phyloP scores from a whole-genome alignment of 2,888 invertebrate genomes.

The Habroteleia sp. region DNA sequence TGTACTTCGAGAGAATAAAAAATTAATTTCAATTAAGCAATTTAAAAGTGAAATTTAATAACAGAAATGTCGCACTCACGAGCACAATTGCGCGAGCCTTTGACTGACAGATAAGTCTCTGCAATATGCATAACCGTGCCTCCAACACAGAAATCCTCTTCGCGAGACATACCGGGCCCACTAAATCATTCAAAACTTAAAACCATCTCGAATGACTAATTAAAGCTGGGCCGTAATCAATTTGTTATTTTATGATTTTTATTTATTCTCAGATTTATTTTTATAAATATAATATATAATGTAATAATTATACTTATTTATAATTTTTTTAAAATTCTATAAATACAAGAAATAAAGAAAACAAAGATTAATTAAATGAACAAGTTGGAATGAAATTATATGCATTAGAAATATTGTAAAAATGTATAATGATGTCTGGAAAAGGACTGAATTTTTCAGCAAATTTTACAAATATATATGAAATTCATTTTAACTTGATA shows the following conservation, averaged over 20 bases:
- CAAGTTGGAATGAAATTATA: too few species aligned
- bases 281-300: slow-evolving; percentile 14
- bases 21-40: slow-evolving; percentile 30
- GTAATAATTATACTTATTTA: too few species aligned
- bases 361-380: too few species aligned
- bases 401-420: too few species aligned
- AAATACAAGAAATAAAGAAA: too few species aligned
- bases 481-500: too few species aligned
- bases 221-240: slow-evolving; percentile 69
- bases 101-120: slow-evolving; percentile 77
- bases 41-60: slow-evolving; percentile 50
- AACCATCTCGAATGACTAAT: slow-evolving; percentile 76
- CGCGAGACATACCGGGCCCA: slow-evolving; percentile 69
- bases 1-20: slow-evolving; percentile 11
- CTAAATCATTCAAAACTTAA: slow-evolving; percentile 76
- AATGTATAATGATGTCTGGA: too few species aligned
- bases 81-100: slow-evolving; percentile 62
- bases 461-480: too few species aligned
- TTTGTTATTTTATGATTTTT: slow-evolving; percentile 60
- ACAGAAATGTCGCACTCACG: slow-evolving; percentile 37
- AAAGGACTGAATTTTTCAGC: too few species aligned
- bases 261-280: too few species aligned
- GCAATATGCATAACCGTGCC: slow-evolving; percentile 78
- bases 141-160: slow-evolving; percentile 79
- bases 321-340: too few species aligned